Base-by-base conservation (phyloP, 2,113 vertebrate species). In the Petrocephalus zakoni region DNA sequence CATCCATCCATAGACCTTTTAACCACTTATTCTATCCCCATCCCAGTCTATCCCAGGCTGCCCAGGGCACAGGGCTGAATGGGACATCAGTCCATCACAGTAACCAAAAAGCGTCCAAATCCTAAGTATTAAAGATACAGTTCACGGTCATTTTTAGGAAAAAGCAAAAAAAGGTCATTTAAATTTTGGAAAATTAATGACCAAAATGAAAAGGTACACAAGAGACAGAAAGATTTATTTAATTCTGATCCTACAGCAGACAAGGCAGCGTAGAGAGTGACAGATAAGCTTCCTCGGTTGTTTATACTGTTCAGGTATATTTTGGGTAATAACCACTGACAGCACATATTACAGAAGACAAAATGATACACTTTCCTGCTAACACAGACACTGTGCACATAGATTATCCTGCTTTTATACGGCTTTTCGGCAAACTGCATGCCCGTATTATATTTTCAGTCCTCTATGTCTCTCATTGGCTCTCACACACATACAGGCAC, bases 211-310 rank as follows among this genome's bases (percentile, higher is more conserved):
- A 83, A 83, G 78, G 25, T 72, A 34, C 29, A 72, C 29, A 2
- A 34, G 5, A 78, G 52, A 51, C 47, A 85, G n/a, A 87, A 25
- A 87, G 13, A 22, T 87, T 87, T 87, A 87, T 87, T 87, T 25
- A n/a, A 49, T 72, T 47, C 46, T 25, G 61, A 87, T 61, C 42
- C 56, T 42, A 87, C 86, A 51, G 22, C 64, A n/a, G 42, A 87
- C 86, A 68, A 25, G 86, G 86, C 46, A 72, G 9, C 7, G 5
- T 51, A 87, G 58, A 29, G 5, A 47, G 42, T 64, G n/a, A 47
- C 19, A 1, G 58, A 7, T 11, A 11, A 68, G 42, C 58, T n/a
- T 15, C 86, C 47, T n/a, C 55, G 64, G 55, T 2, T 64, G 2
- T n/a, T 68, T 11, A 68, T 5, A 51, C 46, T 64, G 22, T 58